phyloP scores from a whole-genome alignment of 2,113 vertebrate genomes.

The Gobiocypris rarus region DNA sequence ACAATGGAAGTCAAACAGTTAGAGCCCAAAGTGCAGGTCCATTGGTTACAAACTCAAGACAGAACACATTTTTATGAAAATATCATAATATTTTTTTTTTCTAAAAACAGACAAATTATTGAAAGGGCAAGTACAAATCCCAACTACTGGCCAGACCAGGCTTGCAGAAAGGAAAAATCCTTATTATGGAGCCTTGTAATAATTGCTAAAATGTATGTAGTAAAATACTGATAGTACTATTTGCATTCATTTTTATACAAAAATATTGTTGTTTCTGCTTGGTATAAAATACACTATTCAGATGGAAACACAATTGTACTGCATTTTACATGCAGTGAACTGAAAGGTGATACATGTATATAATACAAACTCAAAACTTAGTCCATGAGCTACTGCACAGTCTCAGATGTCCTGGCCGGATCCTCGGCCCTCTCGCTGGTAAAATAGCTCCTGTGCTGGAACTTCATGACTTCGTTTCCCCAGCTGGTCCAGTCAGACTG shows the following conservation, averaged over 20 bases:
- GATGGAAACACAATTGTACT: background rate
- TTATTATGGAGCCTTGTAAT: background rate
- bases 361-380: background rate
- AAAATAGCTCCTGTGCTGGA: slow-evolving; percentile 88
- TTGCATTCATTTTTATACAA: too few species aligned
- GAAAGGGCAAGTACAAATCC: background rate
- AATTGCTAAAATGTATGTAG: too few species aligned
- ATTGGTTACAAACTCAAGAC: background rate
- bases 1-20: background rate
- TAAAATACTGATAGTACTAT: too few species aligned
- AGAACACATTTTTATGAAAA: background rate
- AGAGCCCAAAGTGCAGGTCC: background rate
- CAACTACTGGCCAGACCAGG: background rate
- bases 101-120: background rate
- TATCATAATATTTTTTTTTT: background rate
- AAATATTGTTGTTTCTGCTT: background rate
- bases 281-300: background rate
- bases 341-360: background rate
- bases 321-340: background rate
- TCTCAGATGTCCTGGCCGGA: background rate
- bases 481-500: slow-evolving; percentile 96
- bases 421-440: slow-evolving; percentile 50
- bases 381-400: background rate
- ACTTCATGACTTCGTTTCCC: slow-evolving; percentile 97
- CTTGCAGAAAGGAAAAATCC: background rate